These are phyloP conservation scores for Hippolais icterina DNA, from an alignment of 2,113 vertebrate genomes.

Conservation along the genomic window DNA sequence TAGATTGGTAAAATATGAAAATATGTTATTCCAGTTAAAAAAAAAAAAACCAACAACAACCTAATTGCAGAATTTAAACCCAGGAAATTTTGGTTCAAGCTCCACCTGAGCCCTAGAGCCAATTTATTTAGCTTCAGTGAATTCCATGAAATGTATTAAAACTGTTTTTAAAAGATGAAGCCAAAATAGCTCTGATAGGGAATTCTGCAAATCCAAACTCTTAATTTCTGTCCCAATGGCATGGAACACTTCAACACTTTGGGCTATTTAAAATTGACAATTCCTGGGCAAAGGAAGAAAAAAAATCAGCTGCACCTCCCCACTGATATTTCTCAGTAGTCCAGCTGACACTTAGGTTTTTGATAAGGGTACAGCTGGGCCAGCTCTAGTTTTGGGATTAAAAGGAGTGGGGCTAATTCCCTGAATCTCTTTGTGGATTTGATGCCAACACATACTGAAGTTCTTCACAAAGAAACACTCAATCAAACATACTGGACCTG, in stretches of 20 bases:
- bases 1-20: background rate
- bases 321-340: background rate
- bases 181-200: background rate
- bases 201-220: background rate
- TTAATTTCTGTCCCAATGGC: background rate
- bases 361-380: background rate
- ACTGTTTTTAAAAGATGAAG: background rate
- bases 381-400: background rate
- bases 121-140: background rate
- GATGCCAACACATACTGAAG: conserved; percentile 17
- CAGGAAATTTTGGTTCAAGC: background rate
- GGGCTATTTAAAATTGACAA: background rate
- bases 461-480: conserved; percentile 29
- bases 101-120: background rate
- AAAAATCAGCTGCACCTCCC: background rate
- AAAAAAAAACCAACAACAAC: background rate
- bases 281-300: background rate
- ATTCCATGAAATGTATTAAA: background rate
- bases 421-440: background rate
- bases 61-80: background rate
- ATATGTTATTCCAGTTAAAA: background rate
- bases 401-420: background rate
- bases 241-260: background rate
- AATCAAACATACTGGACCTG: background rate
- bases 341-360: background rate